phyloP scores from a whole-genome alignment of 2,888 invertebrate genomes.

The Tyria jacobaeae region DNA sequence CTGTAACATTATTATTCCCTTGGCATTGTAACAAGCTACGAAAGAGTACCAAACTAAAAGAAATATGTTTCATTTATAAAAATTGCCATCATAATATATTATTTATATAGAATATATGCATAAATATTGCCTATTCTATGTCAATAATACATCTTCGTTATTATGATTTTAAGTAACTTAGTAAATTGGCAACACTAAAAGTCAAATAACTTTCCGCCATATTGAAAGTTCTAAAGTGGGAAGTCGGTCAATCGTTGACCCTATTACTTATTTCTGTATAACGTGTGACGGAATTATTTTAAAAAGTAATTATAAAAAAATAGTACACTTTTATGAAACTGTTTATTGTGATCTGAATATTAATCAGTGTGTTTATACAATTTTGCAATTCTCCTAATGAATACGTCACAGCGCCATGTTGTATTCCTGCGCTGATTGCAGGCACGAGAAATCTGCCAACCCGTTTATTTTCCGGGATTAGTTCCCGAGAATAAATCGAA shows the following conservation, averaged over 20 bases:
- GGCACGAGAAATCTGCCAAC: conserved; percentile 87
- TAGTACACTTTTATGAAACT: conserved; percentile 65
- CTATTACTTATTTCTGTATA: conserved; percentile 75
- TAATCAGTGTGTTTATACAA: conserved; percentile 61
- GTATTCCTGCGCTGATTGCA: conserved; percentile 87
- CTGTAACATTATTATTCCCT: background rate
- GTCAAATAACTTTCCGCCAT: conserved; percentile 79
- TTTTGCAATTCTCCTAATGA: conserved; percentile 83
- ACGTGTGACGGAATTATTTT: conserved; percentile 63
- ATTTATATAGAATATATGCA: too few species aligned
- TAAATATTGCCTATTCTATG: background rate
- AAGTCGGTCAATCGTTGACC: conserved; percentile 83
- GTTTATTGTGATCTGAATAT: conserved; percentile 56
- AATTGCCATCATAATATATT: too few species aligned
- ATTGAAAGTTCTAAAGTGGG: conserved; percentile 82
- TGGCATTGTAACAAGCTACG: too few species aligned
- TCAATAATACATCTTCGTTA: background rate
- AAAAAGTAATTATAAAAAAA: conserved; percentile 66
- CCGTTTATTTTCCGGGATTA: conserved; percentile 86
- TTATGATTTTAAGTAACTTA: conserved; percentile 13
- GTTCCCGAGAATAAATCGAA: conserved; percentile 83
- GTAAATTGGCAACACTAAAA: conserved; percentile 67
- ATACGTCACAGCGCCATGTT: conserved; percentile 87
- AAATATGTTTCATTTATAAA: too few species aligned
- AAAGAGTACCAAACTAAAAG: too few species aligned